phyloP scores from a whole-genome alignment of 2,797 vertebrate genomes.

The Acropternis orthonyx region DNA sequence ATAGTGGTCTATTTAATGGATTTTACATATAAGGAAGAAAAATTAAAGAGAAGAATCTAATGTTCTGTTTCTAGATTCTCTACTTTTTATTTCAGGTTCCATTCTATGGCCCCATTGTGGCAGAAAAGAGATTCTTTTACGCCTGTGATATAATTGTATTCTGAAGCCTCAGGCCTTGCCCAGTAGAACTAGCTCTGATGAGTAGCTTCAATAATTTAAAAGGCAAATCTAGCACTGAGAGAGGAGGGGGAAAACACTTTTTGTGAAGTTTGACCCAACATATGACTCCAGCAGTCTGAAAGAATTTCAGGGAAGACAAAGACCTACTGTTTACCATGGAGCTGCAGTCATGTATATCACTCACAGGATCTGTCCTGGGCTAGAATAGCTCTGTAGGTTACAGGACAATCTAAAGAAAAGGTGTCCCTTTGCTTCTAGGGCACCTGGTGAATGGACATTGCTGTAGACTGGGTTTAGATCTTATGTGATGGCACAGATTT shows the following conservation, averaged over 20 bases:
- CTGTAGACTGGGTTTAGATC: not conserved
- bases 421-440: not conserved
- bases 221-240: not conserved
- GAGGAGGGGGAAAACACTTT: not conserved
- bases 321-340: not conserved
- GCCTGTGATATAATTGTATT: not conserved
- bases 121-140: constrained; percentile 15
- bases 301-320: not conserved
- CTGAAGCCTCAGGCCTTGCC: not conserved
- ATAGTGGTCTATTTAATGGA: not conserved
- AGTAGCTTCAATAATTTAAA: constrained; percentile 19
- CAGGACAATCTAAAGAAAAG: not conserved
- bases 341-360: not conserved
- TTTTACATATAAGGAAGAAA: not conserved
- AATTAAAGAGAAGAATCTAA: constrained; percentile 6
- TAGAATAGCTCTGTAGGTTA: not conserved
- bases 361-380: not conserved
- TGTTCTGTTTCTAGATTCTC: not conserved
- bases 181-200: not conserved
- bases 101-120: not conserved
- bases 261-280: not conserved
- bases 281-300: not conserved
- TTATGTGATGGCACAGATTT: not conserved
- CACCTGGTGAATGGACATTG: not conserved
- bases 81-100: not conserved